These are phyloP conservation scores for Vimba vimba DNA, from an alignment of 2,113 vertebrate species.

Conservation along the genomic window DNA sequence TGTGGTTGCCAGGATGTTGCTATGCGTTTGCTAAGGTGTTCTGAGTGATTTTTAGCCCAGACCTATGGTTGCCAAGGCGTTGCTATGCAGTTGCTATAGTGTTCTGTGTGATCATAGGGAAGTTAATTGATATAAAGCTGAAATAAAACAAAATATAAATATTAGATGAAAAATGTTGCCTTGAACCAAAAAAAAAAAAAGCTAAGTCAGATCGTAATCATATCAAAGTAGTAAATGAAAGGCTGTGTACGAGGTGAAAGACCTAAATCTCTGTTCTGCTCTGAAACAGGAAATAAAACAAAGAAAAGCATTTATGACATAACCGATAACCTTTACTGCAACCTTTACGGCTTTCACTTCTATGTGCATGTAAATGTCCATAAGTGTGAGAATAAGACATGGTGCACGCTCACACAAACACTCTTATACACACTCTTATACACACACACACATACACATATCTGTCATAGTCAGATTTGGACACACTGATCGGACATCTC, in stretches of 20 bases:
- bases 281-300: conserved; percentile 49
- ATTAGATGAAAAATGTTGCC: not conserved
- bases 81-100: not conserved
- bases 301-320: conserved; percentile 31
- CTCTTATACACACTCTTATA: not conserved
- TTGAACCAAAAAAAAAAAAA: not conserved
- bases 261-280: conserved; percentile 24
- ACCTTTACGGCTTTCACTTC: conserved; percentile 19
- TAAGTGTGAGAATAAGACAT: conserved; percentile 32
- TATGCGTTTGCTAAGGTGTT: not conserved
- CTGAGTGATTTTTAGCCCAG: not conserved
- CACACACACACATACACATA: not conserved
- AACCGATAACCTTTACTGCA: conserved; percentile 29
- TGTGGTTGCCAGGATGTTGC: not conserved
- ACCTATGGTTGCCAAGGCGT: not conserved
- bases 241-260: not conserved
- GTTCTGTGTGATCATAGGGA: too few relatives aligned
- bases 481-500: conserved; percentile 22
- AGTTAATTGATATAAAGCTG: not conserved
- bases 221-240: not conserved
- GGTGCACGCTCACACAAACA: not conserved
- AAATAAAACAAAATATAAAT: not conserved
- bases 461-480: not conserved
- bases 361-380: conserved; percentile 6
- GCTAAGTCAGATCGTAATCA: not conserved